A percentile compares a stretch with the other conserved stretches of the same genome.
phyloP scores from a whole-genome alignment of 2,888 invertebrate genomes.

The Anarsia innoxiella region DNA sequence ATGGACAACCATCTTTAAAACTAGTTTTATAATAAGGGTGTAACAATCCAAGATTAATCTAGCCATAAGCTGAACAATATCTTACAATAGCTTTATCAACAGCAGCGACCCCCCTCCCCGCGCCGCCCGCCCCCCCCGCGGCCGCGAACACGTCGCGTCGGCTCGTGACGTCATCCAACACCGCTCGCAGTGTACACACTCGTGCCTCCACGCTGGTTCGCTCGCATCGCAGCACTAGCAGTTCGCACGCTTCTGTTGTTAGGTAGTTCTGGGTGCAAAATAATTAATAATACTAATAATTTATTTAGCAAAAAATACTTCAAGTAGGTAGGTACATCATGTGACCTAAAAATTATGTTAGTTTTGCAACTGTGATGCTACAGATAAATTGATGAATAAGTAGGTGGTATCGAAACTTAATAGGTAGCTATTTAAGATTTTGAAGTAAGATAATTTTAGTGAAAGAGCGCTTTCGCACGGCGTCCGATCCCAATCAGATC shows the following conservation, averaged over 20 bases:
- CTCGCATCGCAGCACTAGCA: constrained; percentile 45
- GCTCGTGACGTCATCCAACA: constrained; percentile 28
- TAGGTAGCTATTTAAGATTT: too few species aligned
- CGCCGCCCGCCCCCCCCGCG: background rate
- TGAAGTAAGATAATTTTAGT: too few species aligned
- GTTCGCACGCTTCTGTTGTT: constrained; percentile 38
- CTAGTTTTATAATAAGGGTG: too few species aligned
- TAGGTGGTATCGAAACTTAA: too few species aligned
- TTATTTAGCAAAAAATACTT: too few species aligned
- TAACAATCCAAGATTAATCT: too few species aligned
- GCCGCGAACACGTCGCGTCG: constrained; percentile 30
- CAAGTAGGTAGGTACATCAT: too few species aligned
- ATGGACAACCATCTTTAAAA: too few species aligned
- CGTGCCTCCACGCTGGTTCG: constrained; percentile 33
- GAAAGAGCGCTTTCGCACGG: too few species aligned
- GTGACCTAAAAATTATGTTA: background rate
- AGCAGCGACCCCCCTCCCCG: constrained; percentile 26
- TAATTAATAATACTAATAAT: background rate
- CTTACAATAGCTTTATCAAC: constrained; percentile 44
- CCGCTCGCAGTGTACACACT: constrained; percentile 24
- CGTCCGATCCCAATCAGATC: too few species aligned
- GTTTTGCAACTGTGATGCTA: background rate
- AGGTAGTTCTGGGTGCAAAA: constrained; percentile 29
- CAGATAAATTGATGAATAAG: background rate
- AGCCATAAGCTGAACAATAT: too few species aligned